Base-by-base conservation (phyloP, 2,113 vertebrate species). In the Dicrurus megarhynchus region DNA sequence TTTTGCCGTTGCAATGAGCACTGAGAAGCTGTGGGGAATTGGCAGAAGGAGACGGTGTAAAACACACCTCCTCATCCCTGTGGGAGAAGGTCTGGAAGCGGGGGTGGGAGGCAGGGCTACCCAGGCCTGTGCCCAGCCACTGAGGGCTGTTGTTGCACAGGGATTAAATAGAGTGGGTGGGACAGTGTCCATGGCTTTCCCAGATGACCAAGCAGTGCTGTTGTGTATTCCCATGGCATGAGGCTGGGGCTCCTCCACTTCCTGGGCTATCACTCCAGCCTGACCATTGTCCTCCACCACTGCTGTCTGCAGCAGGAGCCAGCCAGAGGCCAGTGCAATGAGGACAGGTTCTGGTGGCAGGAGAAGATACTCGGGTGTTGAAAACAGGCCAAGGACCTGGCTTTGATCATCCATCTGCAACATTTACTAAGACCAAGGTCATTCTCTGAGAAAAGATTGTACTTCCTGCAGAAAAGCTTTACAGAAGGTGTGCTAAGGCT, bases 291-390 rank as follows among this genome's bases (percentile, higher is more conserved):
- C 39, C 50, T 67, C 24, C 13, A 6, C 13, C 1, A 1, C 42
- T 2, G 0, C 28, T 4, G 1, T 5, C 47, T 2, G 1, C 2
- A 4, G 28, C 3, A 7, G 64, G 8, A 67, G 12, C 37, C 61
- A 70, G 50, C 7, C 2, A 7, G 46, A 9, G 1, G 21, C 21
- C 32, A 30, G 16, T 7, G 33, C 33, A 16, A 7, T 5, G 14
- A 59, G 35, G 32, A 46, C 23, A 33, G 30, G 3, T 42, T 52
- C 73, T 49, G 52, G 33, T 10, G 16, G 20, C 39, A 90, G 11
- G 14, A 86, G 47, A 83, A 68, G 44, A 50, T 10, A 27, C 15
- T 41, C 0, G 0, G 6, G 5, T 27, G 16, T 1, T 68, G 56
- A 64, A 70, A 49, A 78, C 11, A 52, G 27, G 39, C 9, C 47